Percentiles rank a stretch among this genome's conserved stretches.
These are phyloP conservation scores for Phania funesta DNA, from an alignment of 2,888 invertebrate genomes.

Conservation along the genomic window DNA sequence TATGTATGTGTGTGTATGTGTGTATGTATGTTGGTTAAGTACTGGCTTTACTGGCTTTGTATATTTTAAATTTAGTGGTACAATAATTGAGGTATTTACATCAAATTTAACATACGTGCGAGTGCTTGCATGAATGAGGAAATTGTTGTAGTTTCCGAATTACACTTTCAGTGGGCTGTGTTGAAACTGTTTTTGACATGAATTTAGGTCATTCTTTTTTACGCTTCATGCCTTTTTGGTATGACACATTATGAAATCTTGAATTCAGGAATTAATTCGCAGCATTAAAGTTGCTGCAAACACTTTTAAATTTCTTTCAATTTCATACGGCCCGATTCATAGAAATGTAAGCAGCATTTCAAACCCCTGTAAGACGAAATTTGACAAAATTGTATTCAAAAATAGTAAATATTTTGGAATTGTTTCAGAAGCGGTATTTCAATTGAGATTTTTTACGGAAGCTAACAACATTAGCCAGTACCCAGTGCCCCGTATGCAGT, in stretches of 20 bases:
- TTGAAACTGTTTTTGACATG: constrained; percentile 34
- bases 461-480: no score
- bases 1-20: neutral
- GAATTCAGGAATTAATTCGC: neutral
- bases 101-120: constrained; percentile 5
- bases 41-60: neutral
- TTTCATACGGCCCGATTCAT: neutral
- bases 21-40: neutral
- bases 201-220: constrained; percentile 31
- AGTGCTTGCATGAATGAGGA: neutral
- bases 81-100: constrained; percentile 28
- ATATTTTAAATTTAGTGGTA: constrained; percentile 10
- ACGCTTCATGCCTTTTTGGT: neutral
- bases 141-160: constrained; percentile 38
- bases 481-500: no score
- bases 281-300: neutral
- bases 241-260: constrained; percentile 12
- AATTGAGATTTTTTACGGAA: no score
- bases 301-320: neutral
- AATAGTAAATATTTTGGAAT: no score
- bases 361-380: no score
- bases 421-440: no score
- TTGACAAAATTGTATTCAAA: no score
- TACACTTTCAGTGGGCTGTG: constrained; percentile 25
- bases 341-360: no score